These are phyloP conservation scores for Vespertilio murinus DNA, from an alignment of 2,797 vertebrate genomes.

Conservation along the genomic window DNA sequence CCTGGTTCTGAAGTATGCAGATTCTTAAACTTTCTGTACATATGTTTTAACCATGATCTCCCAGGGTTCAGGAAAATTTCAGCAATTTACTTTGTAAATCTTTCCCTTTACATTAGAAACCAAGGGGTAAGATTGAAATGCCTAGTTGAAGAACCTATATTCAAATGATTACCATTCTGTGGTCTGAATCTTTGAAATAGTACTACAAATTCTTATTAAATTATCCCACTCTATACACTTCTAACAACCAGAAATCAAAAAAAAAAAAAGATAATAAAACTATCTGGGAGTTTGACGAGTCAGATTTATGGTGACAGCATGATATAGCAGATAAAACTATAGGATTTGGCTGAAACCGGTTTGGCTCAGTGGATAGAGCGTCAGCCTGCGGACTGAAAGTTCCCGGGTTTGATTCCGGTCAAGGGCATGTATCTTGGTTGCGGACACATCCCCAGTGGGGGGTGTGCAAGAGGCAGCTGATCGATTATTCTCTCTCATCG, in stretches of 20 bases:
- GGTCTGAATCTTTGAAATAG: slow-evolving; percentile 2
- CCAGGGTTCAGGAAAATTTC: slow-evolving; percentile 26
- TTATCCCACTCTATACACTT: neutral
- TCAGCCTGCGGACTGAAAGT: too few species aligned
- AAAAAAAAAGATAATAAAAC: slow-evolving; percentile 29
- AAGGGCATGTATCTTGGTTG: too few species aligned
- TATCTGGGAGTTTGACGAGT: neutral
- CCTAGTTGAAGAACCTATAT: neutral
- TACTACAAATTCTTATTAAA: slow-evolving; percentile 38
- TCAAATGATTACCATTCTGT: slow-evolving; percentile 22
- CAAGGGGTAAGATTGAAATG: neutral
- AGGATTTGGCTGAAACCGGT: too few species aligned
- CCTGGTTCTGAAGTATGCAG: slow-evolving; percentile 2
- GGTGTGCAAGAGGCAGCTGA: too few species aligned
- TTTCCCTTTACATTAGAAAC: neutral
- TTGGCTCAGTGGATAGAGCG: too few species aligned
- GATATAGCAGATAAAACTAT: neutral
- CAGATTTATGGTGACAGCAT: neutral
- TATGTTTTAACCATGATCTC: neutral
- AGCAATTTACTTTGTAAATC: slow-evolving; percentile 41
- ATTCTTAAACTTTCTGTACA: slow-evolving; percentile 33
- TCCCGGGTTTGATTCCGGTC: too few species aligned
- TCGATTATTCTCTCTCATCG: too few species aligned
- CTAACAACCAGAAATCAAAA: slow-evolving; percentile 33
- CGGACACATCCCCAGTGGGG: too few species aligned